These are phyloP conservation scores for Malacoraja senta DNA, from an alignment of 2,797 vertebrate genomes.

Conservation along the genomic window DNA sequence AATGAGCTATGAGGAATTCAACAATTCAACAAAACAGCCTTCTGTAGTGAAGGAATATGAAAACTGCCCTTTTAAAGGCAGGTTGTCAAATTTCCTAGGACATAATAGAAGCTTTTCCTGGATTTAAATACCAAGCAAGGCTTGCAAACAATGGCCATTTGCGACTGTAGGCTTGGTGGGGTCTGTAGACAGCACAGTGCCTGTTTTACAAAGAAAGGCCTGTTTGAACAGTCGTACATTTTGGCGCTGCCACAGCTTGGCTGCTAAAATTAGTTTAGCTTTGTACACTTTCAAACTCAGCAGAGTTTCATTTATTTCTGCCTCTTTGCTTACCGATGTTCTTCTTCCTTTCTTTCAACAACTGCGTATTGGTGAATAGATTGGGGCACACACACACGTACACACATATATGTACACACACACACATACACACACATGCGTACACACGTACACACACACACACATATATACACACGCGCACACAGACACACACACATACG, in stretches of 20 bases:
- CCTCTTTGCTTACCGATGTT: not conserved
- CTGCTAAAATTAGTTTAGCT: slow-evolving; percentile 33
- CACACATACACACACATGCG: too few relatives aligned
- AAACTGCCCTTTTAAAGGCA: slow-evolving; percentile 37
- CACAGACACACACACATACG: too few relatives aligned
- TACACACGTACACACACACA: too few relatives aligned
- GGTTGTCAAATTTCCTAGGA: slow-evolving; percentile 31
- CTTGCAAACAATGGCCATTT: slow-evolving; percentile 33
- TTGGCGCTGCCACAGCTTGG: slow-evolving; percentile 22
- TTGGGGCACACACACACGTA: not conserved
- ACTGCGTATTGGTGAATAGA: not conserved
- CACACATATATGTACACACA: not conserved
- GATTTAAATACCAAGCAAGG: slow-evolving; percentile 31
- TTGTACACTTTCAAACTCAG: not conserved
- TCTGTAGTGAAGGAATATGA: slow-evolving; percentile 32
- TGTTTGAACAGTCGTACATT: slow-evolving; percentile 28
- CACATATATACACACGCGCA: not conserved
- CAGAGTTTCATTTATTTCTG: slow-evolving; percentile 10
- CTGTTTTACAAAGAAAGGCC: slow-evolving; percentile 32
- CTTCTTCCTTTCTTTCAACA: not conserved
- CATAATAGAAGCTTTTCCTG: slow-evolving; percentile 34
- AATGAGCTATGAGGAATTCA: not conserved
- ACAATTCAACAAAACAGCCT: slow-evolving; percentile 29
- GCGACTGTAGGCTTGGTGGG: not conserved
- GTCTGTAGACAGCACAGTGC: slow-evolving; percentile 17